Conservation (phyloP, 2,797 vertebrate genomes). For the Pseudochromis fuscus region DNA sequence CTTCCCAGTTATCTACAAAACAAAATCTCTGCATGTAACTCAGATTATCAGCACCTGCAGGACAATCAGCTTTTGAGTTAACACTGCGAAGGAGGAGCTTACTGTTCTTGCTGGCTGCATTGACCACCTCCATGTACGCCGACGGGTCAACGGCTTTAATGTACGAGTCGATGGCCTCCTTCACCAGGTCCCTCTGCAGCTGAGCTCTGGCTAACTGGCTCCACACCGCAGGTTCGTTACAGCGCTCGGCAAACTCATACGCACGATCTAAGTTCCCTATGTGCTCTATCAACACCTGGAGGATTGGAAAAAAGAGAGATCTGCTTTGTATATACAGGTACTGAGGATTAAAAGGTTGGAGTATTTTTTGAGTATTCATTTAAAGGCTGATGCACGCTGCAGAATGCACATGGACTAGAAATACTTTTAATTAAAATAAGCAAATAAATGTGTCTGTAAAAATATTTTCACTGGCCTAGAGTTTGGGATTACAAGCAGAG, state of each 20-base stretch:
- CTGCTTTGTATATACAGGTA: neutral
- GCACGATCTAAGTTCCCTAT: constrained; percentile 97
- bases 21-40: constrained; percentile 22
- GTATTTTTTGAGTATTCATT: too few relatives aligned
- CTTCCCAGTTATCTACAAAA: constrained; percentile 91
- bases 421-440: too few relatives aligned
- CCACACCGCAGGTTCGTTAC: constrained; percentile 91
- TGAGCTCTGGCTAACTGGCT: constrained; percentile 91
- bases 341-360: too few relatives aligned
- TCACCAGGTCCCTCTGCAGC: constrained; percentile 91
- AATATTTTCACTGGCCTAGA: neutral
- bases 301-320: neutral
- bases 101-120: constrained; percentile 90
- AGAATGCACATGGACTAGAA: too few relatives aligned
- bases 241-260: constrained; percentile 96
- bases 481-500: neutral
- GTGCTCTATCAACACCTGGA: constrained; percentile 91
- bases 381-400: neutral
- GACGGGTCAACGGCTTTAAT: constrained; percentile 91
- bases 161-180: constrained; percentile 92
- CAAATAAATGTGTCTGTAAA: neutral
- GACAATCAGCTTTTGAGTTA: neutral
- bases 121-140: constrained; percentile 91
- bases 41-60: neutral
- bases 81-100: constrained; percentile 49